Percentiles rank a stretch among this genome's conserved stretches.
Conservation (phyloP, 2,797 vertebrate genomes). For the Brachyrhaphis roseni region DNA sequence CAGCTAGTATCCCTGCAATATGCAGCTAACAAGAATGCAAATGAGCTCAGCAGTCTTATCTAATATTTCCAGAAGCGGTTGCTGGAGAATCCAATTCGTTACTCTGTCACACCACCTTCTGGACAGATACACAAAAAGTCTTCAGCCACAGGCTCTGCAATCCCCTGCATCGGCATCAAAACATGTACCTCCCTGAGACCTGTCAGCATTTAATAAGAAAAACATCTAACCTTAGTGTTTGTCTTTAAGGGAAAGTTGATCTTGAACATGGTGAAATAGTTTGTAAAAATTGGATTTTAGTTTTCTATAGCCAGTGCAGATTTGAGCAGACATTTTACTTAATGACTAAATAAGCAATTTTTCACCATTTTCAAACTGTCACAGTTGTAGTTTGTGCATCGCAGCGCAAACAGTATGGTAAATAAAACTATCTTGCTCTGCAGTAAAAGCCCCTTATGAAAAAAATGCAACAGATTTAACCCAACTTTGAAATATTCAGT, state of each 20-base stretch:
- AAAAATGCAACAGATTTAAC: neutral
- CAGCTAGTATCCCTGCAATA: neutral
- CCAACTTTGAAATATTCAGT: neutral
- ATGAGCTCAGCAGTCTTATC: neutral
- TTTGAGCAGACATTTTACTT: neutral
- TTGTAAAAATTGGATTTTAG: neutral
- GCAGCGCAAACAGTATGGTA: neutral
- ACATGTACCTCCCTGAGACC: neutral
- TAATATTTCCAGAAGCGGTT: neutral
- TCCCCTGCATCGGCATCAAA: neutral
- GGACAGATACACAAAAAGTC: neutral
- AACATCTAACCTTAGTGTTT: neutral
- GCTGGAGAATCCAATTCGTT: slow-evolving; percentile 3
- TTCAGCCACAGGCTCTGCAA: neutral
- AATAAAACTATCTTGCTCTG: neutral
- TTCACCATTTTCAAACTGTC: neutral
- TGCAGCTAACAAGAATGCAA: slow-evolving; percentile 6
- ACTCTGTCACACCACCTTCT: slow-evolving; percentile 22
- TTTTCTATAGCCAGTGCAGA: neutral
- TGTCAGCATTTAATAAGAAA: neutral
- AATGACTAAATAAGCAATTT: neutral
- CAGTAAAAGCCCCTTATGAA: neutral
- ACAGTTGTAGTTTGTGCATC: neutral
- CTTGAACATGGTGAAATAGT: neutral
- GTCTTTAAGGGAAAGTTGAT: neutral